These are phyloP conservation scores for Bombyx mori DNA, from an alignment of 1,140 invertebrate species.

Conservation along the genomic window ASM3026992v2 NC_085133.1:4341001-4341500, in stretches of 20 bases:
- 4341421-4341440: too few relatives aligned
- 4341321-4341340: too few relatives aligned
- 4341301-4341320: too few relatives aligned
- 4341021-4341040: slow-evolving; percentile 50
- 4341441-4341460: too few relatives aligned
- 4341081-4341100: slow-evolving; percentile 67
- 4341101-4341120: slow-evolving; percentile 83
- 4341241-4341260: slow-evolving; percentile 59
- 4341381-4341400: too few relatives aligned
- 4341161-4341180: slow-evolving; percentile 82
- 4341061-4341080: slow-evolving; percentile 48
- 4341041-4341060: slow-evolving; percentile 48
- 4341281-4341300: too few relatives aligned
- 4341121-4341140: slow-evolving; percentile 83
- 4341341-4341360: too few relatives aligned
- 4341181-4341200: slow-evolving; percentile 71
- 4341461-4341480: too few relatives aligned
- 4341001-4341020: slow-evolving; percentile 61
- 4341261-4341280: too few relatives aligned
- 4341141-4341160: slow-evolving; percentile 80
- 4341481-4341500: too few relatives aligned
- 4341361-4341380: too few relatives aligned
- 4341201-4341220: slow-evolving; percentile 56
- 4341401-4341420: too few relatives aligned
- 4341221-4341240: slow-evolving; percentile 65